These are phyloP conservation scores for Wiebesia pumilae DNA, from an alignment of 1,140 invertebrate genomes.

Conservation along the genomic window DNA sequence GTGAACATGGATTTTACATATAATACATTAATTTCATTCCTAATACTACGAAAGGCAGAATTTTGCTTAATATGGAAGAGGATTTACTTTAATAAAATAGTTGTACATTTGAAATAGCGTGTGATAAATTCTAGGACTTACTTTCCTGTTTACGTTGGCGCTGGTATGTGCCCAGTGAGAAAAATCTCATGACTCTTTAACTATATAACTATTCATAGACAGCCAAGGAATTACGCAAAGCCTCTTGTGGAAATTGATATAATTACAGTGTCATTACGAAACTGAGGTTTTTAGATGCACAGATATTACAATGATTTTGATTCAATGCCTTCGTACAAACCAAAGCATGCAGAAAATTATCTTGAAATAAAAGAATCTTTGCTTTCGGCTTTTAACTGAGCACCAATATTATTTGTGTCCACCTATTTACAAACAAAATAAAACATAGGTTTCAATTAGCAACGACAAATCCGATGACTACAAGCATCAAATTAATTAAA, in stretches of 20 bases:
- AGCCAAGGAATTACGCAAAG: conserved; percentile 17
- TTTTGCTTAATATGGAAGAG: background rate
- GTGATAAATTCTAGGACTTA: conserved; percentile 19
- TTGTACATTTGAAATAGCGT: background rate
- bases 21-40: background rate
- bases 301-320: conserved; percentile 1
- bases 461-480: no score
- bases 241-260: conserved; percentile 17
- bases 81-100: background rate
- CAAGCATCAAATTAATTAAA: no score
- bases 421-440: background rate
- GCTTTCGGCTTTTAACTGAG: background rate
- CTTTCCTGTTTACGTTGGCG: conserved; percentile 43
- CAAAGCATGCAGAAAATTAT: background rate
- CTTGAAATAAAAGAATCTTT: background rate
- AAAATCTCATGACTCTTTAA: conserved; percentile 27
- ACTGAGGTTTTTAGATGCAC: background rate
- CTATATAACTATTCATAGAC: conserved; percentile 24
- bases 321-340: background rate
- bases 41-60: background rate
- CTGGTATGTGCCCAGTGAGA: background rate
- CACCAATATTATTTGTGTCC: background rate
- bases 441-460: background rate
- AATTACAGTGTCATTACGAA: conserved; percentile 48
- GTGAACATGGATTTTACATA: background rate